phyloP scores from a whole-genome alignment of 2,113 vertebrate genomes.

The Crocuta crocuta region DNA sequence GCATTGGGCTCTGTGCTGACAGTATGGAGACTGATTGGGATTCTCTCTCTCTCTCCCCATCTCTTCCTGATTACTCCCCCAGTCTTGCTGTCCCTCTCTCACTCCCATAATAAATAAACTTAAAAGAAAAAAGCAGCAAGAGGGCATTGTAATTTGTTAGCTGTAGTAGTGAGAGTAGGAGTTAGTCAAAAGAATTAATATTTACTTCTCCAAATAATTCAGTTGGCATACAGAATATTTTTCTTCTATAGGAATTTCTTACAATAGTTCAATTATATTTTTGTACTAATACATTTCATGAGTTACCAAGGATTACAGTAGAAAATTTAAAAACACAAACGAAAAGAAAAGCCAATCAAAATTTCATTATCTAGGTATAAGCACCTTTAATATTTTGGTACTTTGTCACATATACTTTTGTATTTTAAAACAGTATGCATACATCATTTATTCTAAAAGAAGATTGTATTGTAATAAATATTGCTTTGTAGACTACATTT shows the following conservation, averaged over 20 bases:
- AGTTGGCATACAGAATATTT: neutral
- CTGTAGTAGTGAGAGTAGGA: neutral
- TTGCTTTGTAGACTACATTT: neutral
- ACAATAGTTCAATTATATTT: neutral
- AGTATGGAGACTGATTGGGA: too few species aligned
- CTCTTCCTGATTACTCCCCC: too few species aligned
- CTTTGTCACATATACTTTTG: neutral
- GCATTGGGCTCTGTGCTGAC: too few species aligned
- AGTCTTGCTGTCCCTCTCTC: too few species aligned
- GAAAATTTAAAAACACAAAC: neutral
- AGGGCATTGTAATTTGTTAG: slow-evolving; percentile 1
- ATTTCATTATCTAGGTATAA: neutral
- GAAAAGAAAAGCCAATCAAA: slow-evolving; percentile 26
- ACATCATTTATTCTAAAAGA: neutral
- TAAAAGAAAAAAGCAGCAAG: neutral
- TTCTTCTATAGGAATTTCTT: neutral
- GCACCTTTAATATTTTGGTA: neutral
- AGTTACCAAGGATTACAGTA: neutral
- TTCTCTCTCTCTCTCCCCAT: too few species aligned
- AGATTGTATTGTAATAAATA: neutral
- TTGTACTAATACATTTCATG: slow-evolving; percentile 21
- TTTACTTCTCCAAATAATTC: slow-evolving; percentile 6
- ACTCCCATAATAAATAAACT: too few species aligned
- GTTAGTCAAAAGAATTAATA: neutral
- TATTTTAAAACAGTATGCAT: neutral